phyloP scores from a whole-genome alignment of 2,113 vertebrate species.

The Heptranchias perlo region DNA sequence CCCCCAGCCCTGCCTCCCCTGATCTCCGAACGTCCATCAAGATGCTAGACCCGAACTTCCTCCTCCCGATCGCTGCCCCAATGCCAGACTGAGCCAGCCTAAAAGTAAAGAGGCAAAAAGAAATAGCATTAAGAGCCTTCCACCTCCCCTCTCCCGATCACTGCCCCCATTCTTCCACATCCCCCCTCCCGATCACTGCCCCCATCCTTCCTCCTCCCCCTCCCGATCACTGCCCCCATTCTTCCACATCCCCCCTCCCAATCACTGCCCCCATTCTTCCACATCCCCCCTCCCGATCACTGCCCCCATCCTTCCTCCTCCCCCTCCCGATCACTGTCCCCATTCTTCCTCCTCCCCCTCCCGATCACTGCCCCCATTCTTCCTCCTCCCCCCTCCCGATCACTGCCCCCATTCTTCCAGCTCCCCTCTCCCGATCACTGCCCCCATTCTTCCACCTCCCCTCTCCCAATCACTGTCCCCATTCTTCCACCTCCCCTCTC shows the following conservation, averaged over 20 bases:
- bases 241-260: not conserved
- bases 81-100: not conserved
- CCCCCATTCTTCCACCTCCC: not conserved
- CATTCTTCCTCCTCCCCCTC: too few relatives aligned
- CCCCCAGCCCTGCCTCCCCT: not conserved
- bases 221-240: not conserved
- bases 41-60: too few relatives aligned
- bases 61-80: not conserved
- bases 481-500: too few relatives aligned
- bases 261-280: too few relatives aligned
- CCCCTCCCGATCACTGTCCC: not conserved
- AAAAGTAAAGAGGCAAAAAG: not conserved
- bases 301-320: not conserved
- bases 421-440: not conserved
- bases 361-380: not conserved
- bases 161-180: not conserved
- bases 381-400: not conserved
- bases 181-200: too few relatives aligned
- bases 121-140: not conserved
- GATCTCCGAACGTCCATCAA: not conserved
- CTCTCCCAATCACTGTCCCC: too few relatives aligned
- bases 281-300: not conserved
- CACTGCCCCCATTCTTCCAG: too few relatives aligned
- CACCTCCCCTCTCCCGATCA: not conserved
- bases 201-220: too few relatives aligned